Evolutionary conservation across 2,113 vertebrate species (phyloP).

Genomic region (Hydrochoerus hydrochaeris): DNA sequence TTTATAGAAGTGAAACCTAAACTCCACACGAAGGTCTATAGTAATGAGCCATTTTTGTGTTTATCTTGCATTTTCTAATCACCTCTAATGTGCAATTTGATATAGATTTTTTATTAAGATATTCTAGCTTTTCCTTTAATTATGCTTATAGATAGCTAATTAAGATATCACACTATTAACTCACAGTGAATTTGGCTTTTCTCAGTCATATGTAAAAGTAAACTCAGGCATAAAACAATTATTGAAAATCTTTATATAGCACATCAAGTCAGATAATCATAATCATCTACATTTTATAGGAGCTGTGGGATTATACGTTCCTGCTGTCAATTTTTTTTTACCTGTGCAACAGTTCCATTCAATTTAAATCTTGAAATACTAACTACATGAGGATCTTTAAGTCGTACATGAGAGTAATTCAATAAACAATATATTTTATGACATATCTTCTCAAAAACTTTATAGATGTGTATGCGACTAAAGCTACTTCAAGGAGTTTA

Average conservation of each 20-base stretch:
- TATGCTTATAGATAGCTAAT: not conserved
- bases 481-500: not conserved
- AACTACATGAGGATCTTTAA: not conserved
- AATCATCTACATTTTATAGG: not conserved
- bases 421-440: not conserved
- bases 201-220: not conserved
- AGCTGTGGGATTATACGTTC: not conserved
- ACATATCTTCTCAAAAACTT: not conserved
- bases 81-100: not conserved
- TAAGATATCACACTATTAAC: not conserved
- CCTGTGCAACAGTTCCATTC: not conserved
- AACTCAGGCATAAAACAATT: not conserved
- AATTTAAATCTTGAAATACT: not conserved
- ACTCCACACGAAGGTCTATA: not conserved
- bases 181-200: not conserved
- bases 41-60: not conserved
- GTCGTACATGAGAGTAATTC: not conserved
- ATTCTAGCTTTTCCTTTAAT: not conserved
- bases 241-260: not conserved
- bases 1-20: not conserved
- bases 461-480: not conserved
- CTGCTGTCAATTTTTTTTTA: not conserved
- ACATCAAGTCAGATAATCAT: not conserved
- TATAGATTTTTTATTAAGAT: not conserved
- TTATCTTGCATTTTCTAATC: not conserved